Evolutionary conservation across 2,888 invertebrate genomes (phyloP), one percentile per base, ranked within the genome.

Genomic region (Lepidocyrtinus sp.): DNA sequence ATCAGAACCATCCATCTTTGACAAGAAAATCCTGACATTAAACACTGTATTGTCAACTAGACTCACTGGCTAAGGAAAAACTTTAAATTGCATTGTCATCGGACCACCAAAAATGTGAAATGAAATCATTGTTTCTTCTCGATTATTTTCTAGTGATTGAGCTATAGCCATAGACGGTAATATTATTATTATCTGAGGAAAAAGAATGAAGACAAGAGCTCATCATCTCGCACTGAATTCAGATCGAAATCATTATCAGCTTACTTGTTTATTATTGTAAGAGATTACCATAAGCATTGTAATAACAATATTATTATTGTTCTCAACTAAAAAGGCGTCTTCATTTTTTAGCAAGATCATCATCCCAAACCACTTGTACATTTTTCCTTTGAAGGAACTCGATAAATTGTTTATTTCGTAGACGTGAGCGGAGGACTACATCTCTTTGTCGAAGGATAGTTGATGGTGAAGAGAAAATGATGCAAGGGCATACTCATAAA

Each of bases 41-140:
- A 71, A 77, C 70, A 77, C 61, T 77, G 77, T 71, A 77, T 77
- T 77, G 77, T 77, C 77, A 77, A 70, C 71, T 36, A 12, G 36
- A 7, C 36, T n/a, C n/a, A n/a, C n/a, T 36, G 36, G 12, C 36
- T 36, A 36, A 7, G 36, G 36, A 12, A 36, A 36, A 36, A 36
- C 36, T 7, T 36, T 36, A 36, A 36, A 36, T 36, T 36, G 36
- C 36, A 36, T 36, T 36, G 36, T 36, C 36, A 36, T 36, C 36
- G 36, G 36, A 36, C 36, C 36, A 36, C 36, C 36, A 36, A 36
- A 36, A 36, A 36, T 36, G 36, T 36, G 5, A 36, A 36, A 36
- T 36, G 12, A 36, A 36, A 36, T 36, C 36, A 36, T 36, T 36
- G 36, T 36, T 36, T 36, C 36, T 7, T 36, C n/a, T n/a, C n/a